Percentiles rank a stretch among this genome's conserved stretches.
These are phyloP conservation scores for Lagria hirta DNA, from an alignment of 2,888 invertebrate genomes.

Conservation along the genomic window DNA sequence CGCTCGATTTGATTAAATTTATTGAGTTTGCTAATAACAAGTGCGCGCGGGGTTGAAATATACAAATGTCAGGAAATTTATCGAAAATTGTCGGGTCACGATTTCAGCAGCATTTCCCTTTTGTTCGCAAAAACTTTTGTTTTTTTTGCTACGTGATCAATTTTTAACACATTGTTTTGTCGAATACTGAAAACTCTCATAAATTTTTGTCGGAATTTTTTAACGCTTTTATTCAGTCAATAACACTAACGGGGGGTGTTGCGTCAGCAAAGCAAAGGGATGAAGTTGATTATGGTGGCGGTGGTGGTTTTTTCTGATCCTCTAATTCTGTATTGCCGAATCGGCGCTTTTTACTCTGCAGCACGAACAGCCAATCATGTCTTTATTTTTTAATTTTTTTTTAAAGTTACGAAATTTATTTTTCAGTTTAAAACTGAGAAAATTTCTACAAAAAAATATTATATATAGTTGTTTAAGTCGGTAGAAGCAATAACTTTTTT, in stretches of 20 bases:
- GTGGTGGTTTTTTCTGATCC: slow-evolving; percentile 15
- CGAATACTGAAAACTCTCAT: slow-evolving; percentile 4
- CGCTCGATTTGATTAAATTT: slow-evolving; percentile 19
- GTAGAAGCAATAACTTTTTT: no score
- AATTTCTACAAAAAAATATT: no score
- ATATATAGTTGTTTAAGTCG: no score
- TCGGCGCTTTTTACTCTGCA: no score
- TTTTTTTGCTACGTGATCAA: slow-evolving; percentile 14
- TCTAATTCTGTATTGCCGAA: no score
- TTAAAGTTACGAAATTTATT: no score
- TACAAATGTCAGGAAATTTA: slow-evolving; percentile 1
- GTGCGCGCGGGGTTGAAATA: slow-evolving; percentile 5
- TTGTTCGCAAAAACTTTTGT: slow-evolving; percentile 3
- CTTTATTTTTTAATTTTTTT: no score
- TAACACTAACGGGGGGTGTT: slow-evolving; percentile 13
- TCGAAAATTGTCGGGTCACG: slow-evolving; percentile 2
- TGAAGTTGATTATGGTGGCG: slow-evolving; percentile 12
- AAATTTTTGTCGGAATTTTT: slow-evolving; percentile 1
- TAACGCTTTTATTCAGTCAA: slow-evolving; percentile 7
- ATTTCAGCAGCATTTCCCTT: slow-evolving; percentile 4
- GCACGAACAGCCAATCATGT: no score
- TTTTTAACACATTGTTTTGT: neutral
- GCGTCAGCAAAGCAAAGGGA: slow-evolving; percentile 17
- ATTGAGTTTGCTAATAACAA: slow-evolving; percentile 22
- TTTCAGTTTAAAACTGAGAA: no score